phyloP scores from a whole-genome alignment of 1,140 invertebrate genomes.

The Ceratina calcarata region DNA sequence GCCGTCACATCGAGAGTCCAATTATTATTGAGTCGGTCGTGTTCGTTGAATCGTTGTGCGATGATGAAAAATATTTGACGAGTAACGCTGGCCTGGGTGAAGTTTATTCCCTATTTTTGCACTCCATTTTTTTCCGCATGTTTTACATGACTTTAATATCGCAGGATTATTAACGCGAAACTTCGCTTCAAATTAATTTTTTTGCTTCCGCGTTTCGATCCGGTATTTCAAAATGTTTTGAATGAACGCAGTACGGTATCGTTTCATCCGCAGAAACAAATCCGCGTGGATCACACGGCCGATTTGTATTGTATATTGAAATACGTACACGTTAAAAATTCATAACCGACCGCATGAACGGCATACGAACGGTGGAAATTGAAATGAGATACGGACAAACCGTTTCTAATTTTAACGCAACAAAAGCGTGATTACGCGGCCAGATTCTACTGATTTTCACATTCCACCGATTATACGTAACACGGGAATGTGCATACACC shows the following conservation, averaged over 20 bases:
- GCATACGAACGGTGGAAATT: not conserved
- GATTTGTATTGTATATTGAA: not conserved
- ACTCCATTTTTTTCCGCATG: too few species aligned
- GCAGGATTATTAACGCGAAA: not conserved
- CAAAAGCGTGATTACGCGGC: not conserved
- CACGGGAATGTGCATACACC: not conserved
- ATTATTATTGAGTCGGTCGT: not conserved
- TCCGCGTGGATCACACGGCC: not conserved
- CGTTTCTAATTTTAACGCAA: conserved; percentile 7
- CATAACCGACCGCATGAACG: too few species aligned
- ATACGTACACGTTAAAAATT: conserved; percentile 14
- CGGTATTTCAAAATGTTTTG: not conserved
- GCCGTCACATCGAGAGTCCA: conserved; percentile 4
- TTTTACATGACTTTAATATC: not conserved
- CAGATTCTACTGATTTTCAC: too few species aligned
- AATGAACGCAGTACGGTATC: not conserved
- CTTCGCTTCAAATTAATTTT: not conserved
- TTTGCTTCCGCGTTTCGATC: not conserved
- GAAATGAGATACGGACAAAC: not conserved
- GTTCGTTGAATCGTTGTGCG: conserved; percentile 4
- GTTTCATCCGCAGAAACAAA: not conserved
- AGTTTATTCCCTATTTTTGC: too few species aligned
- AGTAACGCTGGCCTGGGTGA: too few species aligned
- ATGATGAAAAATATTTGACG: not conserved
- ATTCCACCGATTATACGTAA: not conserved